Evolutionary conservation across 1,140 invertebrate species (phyloP).

Genomic region (Brachionus manjavacas): DNA sequence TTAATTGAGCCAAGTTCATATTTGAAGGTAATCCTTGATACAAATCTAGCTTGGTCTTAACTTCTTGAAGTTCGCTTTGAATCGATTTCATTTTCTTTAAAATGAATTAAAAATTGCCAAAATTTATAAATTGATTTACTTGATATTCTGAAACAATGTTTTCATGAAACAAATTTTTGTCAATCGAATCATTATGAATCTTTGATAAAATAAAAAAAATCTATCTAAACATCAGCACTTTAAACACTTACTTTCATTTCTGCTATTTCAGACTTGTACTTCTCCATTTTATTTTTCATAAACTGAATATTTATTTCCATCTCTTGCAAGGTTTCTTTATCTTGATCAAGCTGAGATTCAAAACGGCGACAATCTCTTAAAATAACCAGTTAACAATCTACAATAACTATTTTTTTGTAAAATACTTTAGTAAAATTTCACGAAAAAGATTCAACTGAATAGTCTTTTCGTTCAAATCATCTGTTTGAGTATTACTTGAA

Average conservation of each 20-base stretch:
- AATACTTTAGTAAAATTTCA: constrained; percentile 5
- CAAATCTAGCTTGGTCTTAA: neutral
- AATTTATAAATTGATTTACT: neutral
- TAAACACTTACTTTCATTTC: neutral
- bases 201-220: neutral
- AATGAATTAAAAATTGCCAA: neutral
- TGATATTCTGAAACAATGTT: constrained; percentile 10
- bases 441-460: constrained; percentile 3
- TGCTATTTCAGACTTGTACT: neutral
- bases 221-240: neutral
- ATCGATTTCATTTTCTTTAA: constrained; percentile 1
- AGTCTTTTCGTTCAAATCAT: constrained; percentile 3
- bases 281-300: constrained; percentile 22
- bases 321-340: neutral
- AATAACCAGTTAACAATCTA: neutral
- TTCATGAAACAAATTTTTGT: constrained; percentile 41
- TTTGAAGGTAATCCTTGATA: constrained; percentile 27
- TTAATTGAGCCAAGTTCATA: constrained; percentile 5
- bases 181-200: neutral
- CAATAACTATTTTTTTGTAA: neutral
- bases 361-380: neutral
- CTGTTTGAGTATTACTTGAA: neutral
- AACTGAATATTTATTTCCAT: constrained; percentile 33
- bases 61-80: constrained; percentile 10
- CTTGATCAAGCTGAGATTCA: neutral